phyloP scores from a whole-genome alignment of 2,113 vertebrate genomes.

The Isichthys henryi region DNA sequence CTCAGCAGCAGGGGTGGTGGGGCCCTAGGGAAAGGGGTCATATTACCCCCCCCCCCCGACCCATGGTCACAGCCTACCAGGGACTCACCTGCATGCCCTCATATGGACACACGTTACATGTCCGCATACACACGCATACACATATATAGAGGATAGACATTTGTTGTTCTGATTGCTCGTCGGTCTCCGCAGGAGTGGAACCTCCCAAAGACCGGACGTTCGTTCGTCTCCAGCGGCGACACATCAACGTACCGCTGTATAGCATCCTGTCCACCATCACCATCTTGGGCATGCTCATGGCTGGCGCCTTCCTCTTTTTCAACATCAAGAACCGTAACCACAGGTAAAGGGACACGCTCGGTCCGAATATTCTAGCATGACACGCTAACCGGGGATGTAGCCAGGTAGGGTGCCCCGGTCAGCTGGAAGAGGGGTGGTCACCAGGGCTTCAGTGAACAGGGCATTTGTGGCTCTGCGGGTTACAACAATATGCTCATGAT shows the following conservation, averaged over 20 bases:
- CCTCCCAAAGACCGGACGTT: conserved; percentile 94
- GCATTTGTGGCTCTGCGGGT: neutral
- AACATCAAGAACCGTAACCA: conserved; percentile 99
- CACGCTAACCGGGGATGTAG: neutral
- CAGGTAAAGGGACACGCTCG: conserved; percentile 67
- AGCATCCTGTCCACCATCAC: conserved; percentile 96
- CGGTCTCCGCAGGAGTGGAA: conserved; percentile 68
- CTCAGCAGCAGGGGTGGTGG: neutral
- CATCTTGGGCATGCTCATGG: conserved; percentile 96
- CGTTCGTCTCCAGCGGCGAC: conserved; percentile 81
- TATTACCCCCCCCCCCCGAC: neutral
- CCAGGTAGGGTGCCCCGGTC: too few species aligned
- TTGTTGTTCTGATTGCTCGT: neutral
- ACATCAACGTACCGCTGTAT: conserved; percentile 95
- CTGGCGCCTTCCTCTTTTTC: conserved; percentile 92
- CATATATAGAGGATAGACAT: neutral
- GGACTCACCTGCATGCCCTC: neutral
- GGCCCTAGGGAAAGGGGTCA: neutral
- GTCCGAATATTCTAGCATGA: neutral
- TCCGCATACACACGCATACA: neutral
- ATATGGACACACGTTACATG: neutral
- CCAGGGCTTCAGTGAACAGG: neutral
- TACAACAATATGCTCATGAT: neutral
- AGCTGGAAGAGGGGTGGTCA: neutral
- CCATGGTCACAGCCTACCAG: neutral